Base-by-base conservation (phyloP, 2,888 invertebrate genomes). In the Lasioglossum vierecki region DNA sequence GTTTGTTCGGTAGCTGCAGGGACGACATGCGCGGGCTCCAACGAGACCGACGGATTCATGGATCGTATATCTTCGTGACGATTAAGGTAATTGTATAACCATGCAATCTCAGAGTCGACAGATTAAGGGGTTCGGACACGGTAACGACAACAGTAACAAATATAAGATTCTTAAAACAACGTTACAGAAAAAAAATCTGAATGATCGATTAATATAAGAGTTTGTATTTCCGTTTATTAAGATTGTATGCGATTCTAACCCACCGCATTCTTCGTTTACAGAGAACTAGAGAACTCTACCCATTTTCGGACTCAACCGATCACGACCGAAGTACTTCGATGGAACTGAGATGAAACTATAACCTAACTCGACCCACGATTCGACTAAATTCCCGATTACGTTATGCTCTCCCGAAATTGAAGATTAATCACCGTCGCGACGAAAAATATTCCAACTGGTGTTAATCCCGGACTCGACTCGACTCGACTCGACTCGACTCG, bases 21-120 rank as follows among this genome's bases (percentile, higher is more conserved):
- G 26, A 2, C n/a, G 44, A n/a, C 1, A 13, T 26, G 6, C 11
- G 71, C 30, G 63, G 11, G 5, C 30, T 57, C 46, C 68, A 74
- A 82, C 76, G 73, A 82, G 82, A 57, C 57, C 82, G 73, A 77
- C 77, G 57, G 30, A 68, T 41, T 6, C 44, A 53, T 30, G 15
- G 63, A 46, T 60, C 57, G 11, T 26, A 44, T 39, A 53, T 35
- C 13, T 30, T 71, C 6, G 0, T 35, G 11, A 49, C 13, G 13
- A 35, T 35, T 57, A 26, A 70, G 30, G 80, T 53, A 39, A 39
- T 3, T 39, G 4, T 39, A 39, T 35, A 35, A 35, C 35, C 2
- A 35, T 2, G 35, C 2, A 35, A 35, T 35, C 35, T 35, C 35
- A 3, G 35, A 35, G 35, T 35, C 35, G 35, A 35, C 30, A 30